Conservation (phyloP, 2,797 vertebrate genomes). For the Peromyscus eremicus region DNA sequence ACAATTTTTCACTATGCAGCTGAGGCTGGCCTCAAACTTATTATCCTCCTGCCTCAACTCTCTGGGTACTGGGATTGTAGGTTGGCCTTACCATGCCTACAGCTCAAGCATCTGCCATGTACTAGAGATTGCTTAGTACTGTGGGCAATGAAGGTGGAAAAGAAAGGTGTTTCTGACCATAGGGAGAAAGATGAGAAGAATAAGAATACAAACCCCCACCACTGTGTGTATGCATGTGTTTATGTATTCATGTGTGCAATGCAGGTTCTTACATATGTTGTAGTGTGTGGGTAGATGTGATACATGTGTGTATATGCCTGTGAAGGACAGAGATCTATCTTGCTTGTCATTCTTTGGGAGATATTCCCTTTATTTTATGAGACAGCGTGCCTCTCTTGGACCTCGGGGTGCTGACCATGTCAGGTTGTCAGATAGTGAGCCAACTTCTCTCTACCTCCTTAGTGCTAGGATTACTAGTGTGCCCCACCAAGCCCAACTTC, state of each 20-base stretch:
- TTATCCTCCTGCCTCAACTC: not conserved
- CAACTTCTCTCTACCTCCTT: not conserved
- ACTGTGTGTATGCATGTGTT: not conserved
- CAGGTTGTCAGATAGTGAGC: not conserved
- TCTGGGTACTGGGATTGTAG: not conserved
- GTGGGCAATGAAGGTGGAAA: not conserved
- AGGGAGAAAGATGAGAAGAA: not conserved
- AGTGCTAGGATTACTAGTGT: not conserved
- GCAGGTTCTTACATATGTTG: not conserved
- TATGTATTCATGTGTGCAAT: not conserved
- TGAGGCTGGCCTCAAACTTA: not conserved
- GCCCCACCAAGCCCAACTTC: not conserved
- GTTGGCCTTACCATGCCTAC: too few relatives aligned
- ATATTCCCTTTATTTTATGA: not conserved
- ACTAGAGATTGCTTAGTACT: not conserved
- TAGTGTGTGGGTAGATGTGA: not conserved
- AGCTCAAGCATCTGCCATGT: not conserved
- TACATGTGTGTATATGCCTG: not conserved
- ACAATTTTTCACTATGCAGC: not conserved
- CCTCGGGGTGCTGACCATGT: not conserved
- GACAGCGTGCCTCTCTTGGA: not conserved
- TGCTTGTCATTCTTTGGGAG: not conserved
- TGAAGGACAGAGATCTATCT: not conserved
- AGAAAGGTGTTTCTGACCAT: conserved; percentile 1
- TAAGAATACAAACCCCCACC: not conserved